Conservation (phyloP, 2,113 vertebrate species). For the Apistogramma diplotaenia region DNA sequence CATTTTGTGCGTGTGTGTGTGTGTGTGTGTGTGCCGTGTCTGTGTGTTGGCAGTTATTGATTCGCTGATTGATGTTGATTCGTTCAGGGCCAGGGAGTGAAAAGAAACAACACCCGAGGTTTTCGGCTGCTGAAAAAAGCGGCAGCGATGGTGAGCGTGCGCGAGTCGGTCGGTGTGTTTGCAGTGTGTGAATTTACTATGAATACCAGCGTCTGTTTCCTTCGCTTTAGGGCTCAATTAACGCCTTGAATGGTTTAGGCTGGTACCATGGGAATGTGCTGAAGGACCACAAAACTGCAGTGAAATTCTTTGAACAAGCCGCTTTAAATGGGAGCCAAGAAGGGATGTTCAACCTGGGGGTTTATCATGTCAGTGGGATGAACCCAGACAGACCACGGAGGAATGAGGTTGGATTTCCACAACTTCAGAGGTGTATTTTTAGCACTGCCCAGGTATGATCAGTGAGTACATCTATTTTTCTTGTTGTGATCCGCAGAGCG, state of each 20-base stretch:
- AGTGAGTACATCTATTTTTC: not conserved
- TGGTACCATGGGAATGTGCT: constrained; percentile 88
- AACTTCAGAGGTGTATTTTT: not conserved
- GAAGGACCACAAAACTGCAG: constrained; percentile 79
- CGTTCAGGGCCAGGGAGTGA: constrained; percentile 86
- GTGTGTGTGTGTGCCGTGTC: not conserved
- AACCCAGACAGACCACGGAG: constrained; percentile 72
- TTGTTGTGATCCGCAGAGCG: constrained; percentile 74
- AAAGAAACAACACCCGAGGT: constrained; percentile 84
- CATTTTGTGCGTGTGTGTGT: not conserved
- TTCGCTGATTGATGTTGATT: constrained; percentile 53
- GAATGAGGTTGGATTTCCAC: constrained; percentile 81
- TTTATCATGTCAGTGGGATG: constrained; percentile 81
- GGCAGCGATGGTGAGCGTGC: constrained; percentile 77
- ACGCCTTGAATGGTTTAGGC: constrained; percentile 89
- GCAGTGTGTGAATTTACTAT: not conserved
- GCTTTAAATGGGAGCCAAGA: constrained; percentile 85
- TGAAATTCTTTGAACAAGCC: constrained; percentile 84
- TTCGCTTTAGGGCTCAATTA: constrained; percentile 82
- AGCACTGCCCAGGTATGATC: not conserved
- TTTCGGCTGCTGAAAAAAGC: constrained; percentile 88
- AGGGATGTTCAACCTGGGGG: constrained; percentile 86
- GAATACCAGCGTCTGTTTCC: constrained; percentile 20
- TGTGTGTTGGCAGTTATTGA: constrained; percentile 55
- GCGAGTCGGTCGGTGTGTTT: constrained; percentile 33